These are phyloP conservation scores for Caenorhabditis afra DNA, from an alignment of 2,888 invertebrate species.

Conservation along the genomic window DNA sequence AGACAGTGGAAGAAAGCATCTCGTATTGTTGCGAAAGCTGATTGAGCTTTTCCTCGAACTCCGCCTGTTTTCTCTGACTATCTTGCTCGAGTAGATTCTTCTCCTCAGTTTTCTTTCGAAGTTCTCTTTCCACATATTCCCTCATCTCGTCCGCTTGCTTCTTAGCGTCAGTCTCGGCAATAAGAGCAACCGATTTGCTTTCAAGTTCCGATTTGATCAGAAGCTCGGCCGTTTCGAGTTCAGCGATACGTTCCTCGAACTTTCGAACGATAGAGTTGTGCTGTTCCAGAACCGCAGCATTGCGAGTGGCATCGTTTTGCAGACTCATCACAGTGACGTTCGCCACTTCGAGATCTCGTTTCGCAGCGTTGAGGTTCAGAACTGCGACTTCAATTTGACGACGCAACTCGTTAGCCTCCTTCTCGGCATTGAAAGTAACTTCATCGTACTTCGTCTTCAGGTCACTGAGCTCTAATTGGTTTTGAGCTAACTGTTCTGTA, in stretches of 20 bases:
- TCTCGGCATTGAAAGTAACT: constrained; percentile 13
- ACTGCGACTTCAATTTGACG: constrained; percentile 39
- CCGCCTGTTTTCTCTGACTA: constrained; percentile 24
- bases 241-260: constrained; percentile 26
- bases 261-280: constrained; percentile 34
- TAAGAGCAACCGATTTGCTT: constrained; percentile 25
- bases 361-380: constrained; percentile 24
- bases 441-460: constrained; percentile 24
- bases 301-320: constrained; percentile 22
- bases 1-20: constrained; percentile 25
- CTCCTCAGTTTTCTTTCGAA: constrained; percentile 46
- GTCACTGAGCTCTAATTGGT: constrained; percentile 28
- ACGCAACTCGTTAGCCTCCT: constrained; percentile 32
- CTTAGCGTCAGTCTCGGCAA: constrained; percentile 48
- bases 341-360: constrained; percentile 19
- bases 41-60: constrained; percentile 52
- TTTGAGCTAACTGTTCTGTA: constrained; percentile 16
- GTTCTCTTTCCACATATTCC: constrained; percentile 30
- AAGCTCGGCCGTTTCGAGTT: constrained; percentile 10
- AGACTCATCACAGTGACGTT: constrained; percentile 12
- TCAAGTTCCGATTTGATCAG: constrained; percentile 38
- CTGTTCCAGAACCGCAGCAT: constrained; percentile 20
- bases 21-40: constrained; percentile 54
- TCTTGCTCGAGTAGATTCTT: constrained; percentile 16
- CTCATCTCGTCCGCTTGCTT: constrained; percentile 53